phyloP scores from a whole-genome alignment of 2,113 vertebrate species.

The Leptobrachium ailaonicum region DNA sequence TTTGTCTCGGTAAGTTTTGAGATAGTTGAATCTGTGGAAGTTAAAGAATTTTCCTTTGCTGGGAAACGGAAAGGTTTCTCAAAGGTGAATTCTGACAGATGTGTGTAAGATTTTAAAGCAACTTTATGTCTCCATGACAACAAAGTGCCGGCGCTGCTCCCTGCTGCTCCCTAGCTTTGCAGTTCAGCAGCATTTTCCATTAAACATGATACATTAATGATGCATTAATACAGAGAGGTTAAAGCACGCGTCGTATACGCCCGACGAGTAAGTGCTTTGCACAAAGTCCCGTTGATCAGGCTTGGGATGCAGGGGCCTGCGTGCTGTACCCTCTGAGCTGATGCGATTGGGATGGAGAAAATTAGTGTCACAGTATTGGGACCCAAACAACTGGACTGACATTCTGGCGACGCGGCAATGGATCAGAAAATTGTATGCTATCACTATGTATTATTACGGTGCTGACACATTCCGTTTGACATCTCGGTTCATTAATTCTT shows the following conservation, averaged over 20 bases:
- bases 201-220: conserved; percentile 8
- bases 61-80: neutral
- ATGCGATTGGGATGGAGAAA: no score
- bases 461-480: no score
- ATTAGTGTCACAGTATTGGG: no score
- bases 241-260: neutral
- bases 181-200: neutral
- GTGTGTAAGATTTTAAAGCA: conserved; percentile 9
- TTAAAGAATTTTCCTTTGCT: neutral
- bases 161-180: conserved; percentile 4
- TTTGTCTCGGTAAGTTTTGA: neutral
- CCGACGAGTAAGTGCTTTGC: neutral
- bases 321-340: no score
- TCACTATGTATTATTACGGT: no score
- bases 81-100: conserved; percentile 6
- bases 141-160: conserved; percentile 7
- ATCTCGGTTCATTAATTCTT: no score
- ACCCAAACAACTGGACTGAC: no score
- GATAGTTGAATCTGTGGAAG: neutral
- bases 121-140: conserved; percentile 12
- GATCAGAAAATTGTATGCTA: no score
- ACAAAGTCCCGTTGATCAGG: neutral
- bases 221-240: neutral
- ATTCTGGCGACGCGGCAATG: no score
- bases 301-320: no score